Base-by-base conservation (phyloP, 2,888 invertebrate species). In the Ormyrus labotus region DNA sequence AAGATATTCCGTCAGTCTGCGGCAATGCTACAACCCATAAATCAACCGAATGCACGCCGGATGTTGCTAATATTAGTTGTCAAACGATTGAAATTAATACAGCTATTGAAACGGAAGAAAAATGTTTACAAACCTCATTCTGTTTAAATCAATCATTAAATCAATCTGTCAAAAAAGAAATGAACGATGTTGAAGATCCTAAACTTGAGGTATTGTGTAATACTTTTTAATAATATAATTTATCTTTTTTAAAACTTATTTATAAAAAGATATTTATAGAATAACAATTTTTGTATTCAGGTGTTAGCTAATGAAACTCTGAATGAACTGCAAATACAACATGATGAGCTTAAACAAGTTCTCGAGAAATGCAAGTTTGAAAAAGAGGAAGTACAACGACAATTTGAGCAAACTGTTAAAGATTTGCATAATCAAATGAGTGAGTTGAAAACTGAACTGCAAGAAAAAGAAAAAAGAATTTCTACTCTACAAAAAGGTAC, bases 71-170 rank as follows among this genome's bases (percentile, higher is more conserved):
- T 47, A 83, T 75, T 51, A 82, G 82, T 45, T 83, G 78, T 70
- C 86, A 87, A 65, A 86, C 85, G 2, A 8, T 64, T 19, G 71
- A 71, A 67, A 63, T 64, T 63, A 63, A 9, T 67, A 10, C 58
- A 53, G 2, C 0, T 8, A 45, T 53, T 68, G 51, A 64, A 48
- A 75, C 72, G 57, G 10, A 83, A 7, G 83, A 86, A 51, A 83
- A 84, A 73, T 80, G 78, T 7, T 70, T 84, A 9, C 85, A 87
- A 70, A 86, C 85, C 5, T 67, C 78, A 6, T 19, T 82, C 0
- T 51, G 48, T 65, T 71, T 84, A 2, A 19, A 83, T 57, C 70
- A 84, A 7, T 69, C 64, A 57, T 71, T 84, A 2, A 19, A 83
- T 57, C 70, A 84, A 7, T 69, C 64, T 57, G 9, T 34, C 13